Base-by-base conservation (phyloP, 2,888 invertebrate species). In the Drosophila eohydei region DNA sequence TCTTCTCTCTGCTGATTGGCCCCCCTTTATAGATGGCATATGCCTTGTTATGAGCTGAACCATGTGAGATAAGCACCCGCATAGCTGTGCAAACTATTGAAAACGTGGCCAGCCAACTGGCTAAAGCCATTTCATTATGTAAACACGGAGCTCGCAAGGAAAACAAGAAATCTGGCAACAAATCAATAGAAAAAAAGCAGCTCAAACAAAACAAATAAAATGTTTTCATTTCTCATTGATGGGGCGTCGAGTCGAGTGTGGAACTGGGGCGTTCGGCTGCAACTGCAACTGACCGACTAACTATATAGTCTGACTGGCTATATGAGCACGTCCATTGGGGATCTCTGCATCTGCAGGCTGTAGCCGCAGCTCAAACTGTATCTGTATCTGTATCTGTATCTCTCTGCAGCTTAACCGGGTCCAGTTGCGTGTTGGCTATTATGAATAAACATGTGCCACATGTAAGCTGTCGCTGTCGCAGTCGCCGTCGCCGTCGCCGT, bases 151-250 rank as follows among this genome's bases (percentile, higher is more conserved):
- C 30, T 38, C 21, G 89, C 84, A 89, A 89, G 89, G 85, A 83
- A 87, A 84, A 88, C 84, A 83, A 84, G 81, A 84, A 84, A 89
- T 87, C 80, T 89, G 83, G 88, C 88, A 40, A 87, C 89, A 88
- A 85, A 85, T 85, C 85, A 87, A 89, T 85, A 84, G 85, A 80
- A 86, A n/a, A 79, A 85, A 74, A 67, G 65, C 60, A 38, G 54
- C 14, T 21, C n/a, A 67, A 32, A 56, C 16, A 56, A 56, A 43
- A 32, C 30, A 66, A 54, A 64, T 38, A 63, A 76, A 62, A 55
- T 69, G 61, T 75, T 80, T 83, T 63, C 63, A 81, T 76, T 72
- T 84, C 77, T 59, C 66, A 74, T 69, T 78, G 78, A 75, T 87
- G 72, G 67, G 70, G 75, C 60, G 61, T 64, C 57, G 66, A 59